Base-by-base conservation (phyloP, 2,888 invertebrate genomes). In the Chrysolina americana region DNA sequence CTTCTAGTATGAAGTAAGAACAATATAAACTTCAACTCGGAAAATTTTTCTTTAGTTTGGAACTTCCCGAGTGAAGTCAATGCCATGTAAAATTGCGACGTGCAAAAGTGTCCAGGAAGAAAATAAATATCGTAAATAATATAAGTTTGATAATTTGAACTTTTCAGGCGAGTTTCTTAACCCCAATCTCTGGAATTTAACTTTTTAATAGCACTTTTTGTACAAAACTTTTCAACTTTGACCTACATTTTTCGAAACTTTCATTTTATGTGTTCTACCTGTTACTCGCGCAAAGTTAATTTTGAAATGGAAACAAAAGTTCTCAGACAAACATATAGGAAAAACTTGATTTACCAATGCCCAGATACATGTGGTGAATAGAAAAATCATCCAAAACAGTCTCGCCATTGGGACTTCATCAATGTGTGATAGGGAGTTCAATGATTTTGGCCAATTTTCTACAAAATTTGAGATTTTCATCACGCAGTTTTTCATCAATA, bases 151-250 rank as follows among this genome's bases (percentile, higher is more conserved):
- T 83, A 81, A 83, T 83, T 82, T 80, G 69, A 83, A 82, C 81
- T 83, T 82, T 80, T 80, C 80, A 78, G 79, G 77, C 74, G 81
- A 83, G 81, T 83, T 83, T 79, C 80, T 80, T 81, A 81, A 83
- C 82, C 82, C 76, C 81, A 80, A 81, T 81, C 81, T 81, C 78
- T 78, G 76, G 79, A 83, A 82, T 82, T 81, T 83, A 83, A 83
- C 83, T 83, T 83, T 83, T 83, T 83, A 82, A 83, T 83, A 83
- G 83, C 82, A 83, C 81, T 83, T 83, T 83, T 83, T 83, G 81
- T 82, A 83, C 83, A 81, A 82, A 83, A 83, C 81, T 82, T 82
- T 77, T 77, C 77, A 82, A 83, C 83, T 83, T 83, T 83, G 83
- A 83, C 83, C 83, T 77, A 83, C 74, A 82, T 83, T 80, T 79